Base-by-base conservation (phyloP, 2,797 vertebrate genomes). In the Tokudaia muenninki region DNA sequence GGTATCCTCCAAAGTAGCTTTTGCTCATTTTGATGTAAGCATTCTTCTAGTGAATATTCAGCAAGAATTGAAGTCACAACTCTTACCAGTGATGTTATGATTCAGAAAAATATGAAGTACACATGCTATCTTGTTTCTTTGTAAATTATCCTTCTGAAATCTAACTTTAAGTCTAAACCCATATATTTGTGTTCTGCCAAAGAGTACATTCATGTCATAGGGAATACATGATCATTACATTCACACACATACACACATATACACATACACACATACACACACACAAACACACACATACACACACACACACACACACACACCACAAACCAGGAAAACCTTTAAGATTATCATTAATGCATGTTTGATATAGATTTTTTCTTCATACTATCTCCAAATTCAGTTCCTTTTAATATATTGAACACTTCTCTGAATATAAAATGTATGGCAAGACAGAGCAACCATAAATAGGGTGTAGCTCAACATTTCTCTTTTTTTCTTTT, bases 111-210 rank as follows among this genome's bases (percentile, higher is more conserved):
- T 81, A 31, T 17, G 52, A 90, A 72, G 1, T 29, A 34, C 17
- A n/a, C 59, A 70, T 41, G 63, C 22, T 44, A 37, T 72, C 57
- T 90, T 24, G 13, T 83, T 96, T 88, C 37, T 65, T 81, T 29
- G 57, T 29, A 93, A 63, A 84, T 88, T 86, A 96, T 11, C 55
- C 21, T 50, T 50, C 24, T 92, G 74, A 97, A 91, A 88, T 81
- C 1, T 13, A 87, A 91, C 19, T 81, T 86, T 75, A 94, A 81
- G 31, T 61, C 37, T 88, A 81, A 92, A 31, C 5, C 26, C 16
- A 89, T 75, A 29, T 24, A 88, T 75, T 75, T 59, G 37, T 75
- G 4, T 75, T 88, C n/a, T 41, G 24, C 37, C 52, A 59, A 26
- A 44, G n/a, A 89, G 24, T 63, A 24, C 31, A 63, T 89, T 93